phyloP scores from a whole-genome alignment of 2,888 invertebrate species.

The Lysandra bellargus region DNA sequence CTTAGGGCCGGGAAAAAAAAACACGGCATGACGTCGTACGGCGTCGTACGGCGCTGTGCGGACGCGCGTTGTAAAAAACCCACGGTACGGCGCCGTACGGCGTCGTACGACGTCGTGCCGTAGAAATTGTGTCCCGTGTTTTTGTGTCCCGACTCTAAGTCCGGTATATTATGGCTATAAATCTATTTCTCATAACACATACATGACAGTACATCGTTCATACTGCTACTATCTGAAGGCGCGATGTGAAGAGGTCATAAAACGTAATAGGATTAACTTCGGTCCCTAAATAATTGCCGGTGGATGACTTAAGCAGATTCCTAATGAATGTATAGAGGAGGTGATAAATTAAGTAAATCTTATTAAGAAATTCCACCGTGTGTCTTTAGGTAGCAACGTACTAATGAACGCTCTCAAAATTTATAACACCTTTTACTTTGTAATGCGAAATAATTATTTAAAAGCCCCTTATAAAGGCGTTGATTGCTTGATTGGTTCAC shows the following conservation, averaged over 20 bases:
- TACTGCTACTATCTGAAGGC: neutral
- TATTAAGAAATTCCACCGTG: constrained; percentile 78
- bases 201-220: neutral
- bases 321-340: constrained; percentile 47
- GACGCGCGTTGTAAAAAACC: too few species aligned
- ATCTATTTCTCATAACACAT: too few species aligned
- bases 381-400: constrained; percentile 65
- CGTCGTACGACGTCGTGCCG: too few species aligned
- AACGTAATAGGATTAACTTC: neutral
- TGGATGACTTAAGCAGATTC: constrained; percentile 28
- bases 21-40: too few species aligned
- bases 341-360: constrained; percentile 76
- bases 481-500: constrained; percentile 17
- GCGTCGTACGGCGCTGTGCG: too few species aligned
- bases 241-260: neutral
- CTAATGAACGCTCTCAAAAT: constrained; percentile 76
- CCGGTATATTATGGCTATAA: too few species aligned
- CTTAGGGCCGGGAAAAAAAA: too few species aligned
- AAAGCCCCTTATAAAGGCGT: constrained; percentile 22
- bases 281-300: neutral
- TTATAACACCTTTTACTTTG: constrained; percentile 72
- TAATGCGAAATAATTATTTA: constrained; percentile 40
- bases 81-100: too few species aligned
- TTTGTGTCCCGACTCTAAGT: too few species aligned
- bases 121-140: too few species aligned